These are phyloP conservation scores for Tryphoninae sp. DNA, from an alignment of 2,888 invertebrate genomes.

Conservation along the genomic window DNA sequence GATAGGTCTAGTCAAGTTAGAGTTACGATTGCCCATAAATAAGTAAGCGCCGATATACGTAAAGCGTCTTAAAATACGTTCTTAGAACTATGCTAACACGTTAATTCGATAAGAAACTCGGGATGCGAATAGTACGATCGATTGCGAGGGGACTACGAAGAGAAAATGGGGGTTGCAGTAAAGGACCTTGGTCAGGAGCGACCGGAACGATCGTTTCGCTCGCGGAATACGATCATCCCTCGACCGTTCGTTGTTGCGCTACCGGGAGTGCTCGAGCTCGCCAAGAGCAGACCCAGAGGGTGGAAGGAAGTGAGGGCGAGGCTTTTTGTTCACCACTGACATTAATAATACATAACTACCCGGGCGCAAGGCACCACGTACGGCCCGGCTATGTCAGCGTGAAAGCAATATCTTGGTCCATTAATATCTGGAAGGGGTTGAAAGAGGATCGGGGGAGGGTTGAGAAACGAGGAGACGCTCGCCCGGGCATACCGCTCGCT, in stretches of 20 bases:
- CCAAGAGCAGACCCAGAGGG: conserved; percentile 13
- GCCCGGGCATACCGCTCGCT: conserved; percentile 39
- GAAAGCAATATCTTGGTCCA: conserved; percentile 77
- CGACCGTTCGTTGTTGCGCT: conserved; percentile 14
- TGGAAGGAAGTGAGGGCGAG: conserved; percentile 35
- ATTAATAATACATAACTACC: conserved; percentile 72
- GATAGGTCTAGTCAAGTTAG: background rate
- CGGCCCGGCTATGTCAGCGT: conserved; percentile 63
- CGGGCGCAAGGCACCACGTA: conserved; percentile 53
- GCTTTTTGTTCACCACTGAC: conserved; percentile 68
- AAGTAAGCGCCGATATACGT: background rate
- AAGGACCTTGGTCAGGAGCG: conserved; percentile 13
- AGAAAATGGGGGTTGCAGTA: background rate
- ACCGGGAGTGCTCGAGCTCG: conserved; percentile 38
- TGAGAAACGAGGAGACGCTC: conserved; percentile 32
- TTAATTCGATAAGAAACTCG: background rate
- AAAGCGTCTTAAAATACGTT: background rate
- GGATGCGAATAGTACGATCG: background rate
- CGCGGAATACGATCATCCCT: conserved; percentile 25
- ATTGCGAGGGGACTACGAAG: conserved; percentile 4
- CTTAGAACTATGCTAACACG: too few species aligned
- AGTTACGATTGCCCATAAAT: background rate
- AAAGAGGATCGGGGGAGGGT: conserved; percentile 24
- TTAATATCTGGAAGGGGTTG: conserved; percentile 75
- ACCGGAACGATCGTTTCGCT: conserved; percentile 45